These are phyloP conservation scores for Aphis gossypii DNA, from an alignment of 1,140 invertebrate species.

Conservation along the genomic window DNA sequence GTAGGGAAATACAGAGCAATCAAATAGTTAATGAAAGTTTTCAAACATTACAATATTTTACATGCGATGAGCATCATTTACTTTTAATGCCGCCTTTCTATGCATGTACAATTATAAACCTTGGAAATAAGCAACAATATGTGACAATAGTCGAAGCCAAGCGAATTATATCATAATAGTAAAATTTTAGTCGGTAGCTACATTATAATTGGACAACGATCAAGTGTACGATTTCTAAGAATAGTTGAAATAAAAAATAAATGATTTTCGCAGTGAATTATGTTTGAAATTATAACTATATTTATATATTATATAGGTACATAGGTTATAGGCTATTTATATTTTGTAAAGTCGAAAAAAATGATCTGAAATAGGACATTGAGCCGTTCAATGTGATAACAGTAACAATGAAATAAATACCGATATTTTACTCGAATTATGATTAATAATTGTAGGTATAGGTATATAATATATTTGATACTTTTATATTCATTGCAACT, in stretches of 20 bases:
- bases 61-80: no score
- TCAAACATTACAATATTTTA: background rate
- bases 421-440: conserved; percentile 2
- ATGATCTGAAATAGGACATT: background rate
- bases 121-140: background rate
- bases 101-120: background rate
- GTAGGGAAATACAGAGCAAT: background rate
- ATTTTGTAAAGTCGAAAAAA: background rate
- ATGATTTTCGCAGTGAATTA: background rate
- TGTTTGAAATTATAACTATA: background rate
- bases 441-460: background rate
- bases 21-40: background rate
- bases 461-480: background rate
- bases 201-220: background rate
- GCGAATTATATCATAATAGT: background rate
- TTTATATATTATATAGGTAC: background rate
- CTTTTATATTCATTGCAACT: background rate
- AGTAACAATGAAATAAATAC: background rate
- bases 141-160: background rate
- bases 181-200: background rate
- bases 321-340: background rate
- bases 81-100: no score
- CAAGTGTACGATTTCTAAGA: background rate
- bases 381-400: background rate
- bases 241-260: background rate